These are phyloP conservation scores for Zaprionus gabonicus DNA, from an alignment of 1,140 invertebrate species.

Conservation along the genomic window DNA sequence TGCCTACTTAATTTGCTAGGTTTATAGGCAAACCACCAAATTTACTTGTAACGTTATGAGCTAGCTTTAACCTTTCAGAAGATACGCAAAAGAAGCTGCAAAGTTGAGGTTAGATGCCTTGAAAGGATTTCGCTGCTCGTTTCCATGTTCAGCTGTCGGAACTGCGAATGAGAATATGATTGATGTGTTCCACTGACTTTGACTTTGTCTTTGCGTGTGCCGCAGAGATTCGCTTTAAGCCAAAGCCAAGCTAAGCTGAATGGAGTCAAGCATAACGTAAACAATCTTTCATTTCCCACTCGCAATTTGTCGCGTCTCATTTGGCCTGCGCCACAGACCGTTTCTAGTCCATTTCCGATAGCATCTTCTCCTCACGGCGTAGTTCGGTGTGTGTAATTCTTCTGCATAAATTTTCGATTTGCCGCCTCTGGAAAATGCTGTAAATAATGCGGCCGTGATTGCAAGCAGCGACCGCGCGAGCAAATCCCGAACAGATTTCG, in stretches of 20 bases:
- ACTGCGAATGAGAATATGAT: constrained; percentile 35
- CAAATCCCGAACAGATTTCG: not conserved
- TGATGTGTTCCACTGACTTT: constrained; percentile 25
- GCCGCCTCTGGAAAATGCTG: constrained; percentile 1
- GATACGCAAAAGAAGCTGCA: not conserved
- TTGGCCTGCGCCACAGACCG: not conserved
- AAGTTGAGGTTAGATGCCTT: constrained; percentile 21
- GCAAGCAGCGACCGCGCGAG: constrained; percentile 2
- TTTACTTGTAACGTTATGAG: constrained; percentile 31
- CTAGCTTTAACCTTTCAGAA: constrained; percentile 12
- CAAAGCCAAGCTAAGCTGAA: not conserved
- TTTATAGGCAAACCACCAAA: constrained; percentile 40
- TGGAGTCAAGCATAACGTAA: not conserved
- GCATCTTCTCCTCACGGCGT: not conserved
- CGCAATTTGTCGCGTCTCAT: constrained; percentile 18
- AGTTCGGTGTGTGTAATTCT: not conserved
- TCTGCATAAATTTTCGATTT: constrained; percentile 49
- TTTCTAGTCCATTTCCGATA: constrained; percentile 11
- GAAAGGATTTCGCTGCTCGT: constrained; percentile 44
- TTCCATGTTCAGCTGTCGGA: constrained; percentile 46
- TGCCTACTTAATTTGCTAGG: constrained; percentile 50
- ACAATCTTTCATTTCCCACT: not conserved
- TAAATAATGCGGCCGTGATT: constrained; percentile 18
- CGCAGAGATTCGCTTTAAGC: constrained; percentile 7
- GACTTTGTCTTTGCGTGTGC: not conserved